These are phyloP conservation scores for Cranoglanis bouderius DNA, from an alignment of 2,113 vertebrate species.

Conservation along the genomic window DNA sequence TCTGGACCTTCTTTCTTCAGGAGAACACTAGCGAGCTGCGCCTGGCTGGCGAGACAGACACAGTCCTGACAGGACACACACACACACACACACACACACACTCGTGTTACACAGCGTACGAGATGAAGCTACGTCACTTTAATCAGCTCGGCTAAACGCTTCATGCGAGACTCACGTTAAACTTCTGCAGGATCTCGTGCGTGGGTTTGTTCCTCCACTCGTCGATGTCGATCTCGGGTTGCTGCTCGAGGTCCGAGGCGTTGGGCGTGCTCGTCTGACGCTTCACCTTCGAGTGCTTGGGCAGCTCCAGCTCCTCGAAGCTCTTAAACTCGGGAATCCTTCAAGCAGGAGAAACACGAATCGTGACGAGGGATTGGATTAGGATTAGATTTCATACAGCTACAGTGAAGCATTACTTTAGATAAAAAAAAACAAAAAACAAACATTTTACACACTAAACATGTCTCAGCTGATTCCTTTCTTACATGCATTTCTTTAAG, in stretches of 20 bases:
- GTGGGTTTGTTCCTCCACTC: slow-evolving; percentile 86
- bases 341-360: neutral
- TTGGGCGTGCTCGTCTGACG: slow-evolving; percentile 88
- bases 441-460: neutral
- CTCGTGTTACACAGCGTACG: neutral
- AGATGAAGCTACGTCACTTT: neutral
- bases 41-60: slow-evolving; percentile 86
- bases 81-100: slow-evolving; percentile 20
- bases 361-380: neutral
- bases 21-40: slow-evolving; percentile 83
- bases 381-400: neutral
- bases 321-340: slow-evolving; percentile 93
- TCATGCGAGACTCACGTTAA: slow-evolving; percentile 77
- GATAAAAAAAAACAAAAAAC: too few species aligned
- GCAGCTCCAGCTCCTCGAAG: slow-evolving; percentile 92
- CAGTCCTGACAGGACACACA: slow-evolving; percentile 77
- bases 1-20: slow-evolving; percentile 88
- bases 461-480: neutral
- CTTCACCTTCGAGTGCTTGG: slow-evolving; percentile 97
- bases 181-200: slow-evolving; percentile 86
- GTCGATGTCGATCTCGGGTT: slow-evolving; percentile 79
- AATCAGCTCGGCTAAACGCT: neutral
- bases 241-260: slow-evolving; percentile 82
- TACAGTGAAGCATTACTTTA: neutral
- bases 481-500: neutral